These are phyloP conservation scores for Arge pagana DNA, from an alignment of 2,888 invertebrate species.

Conservation along the genomic window DNA sequence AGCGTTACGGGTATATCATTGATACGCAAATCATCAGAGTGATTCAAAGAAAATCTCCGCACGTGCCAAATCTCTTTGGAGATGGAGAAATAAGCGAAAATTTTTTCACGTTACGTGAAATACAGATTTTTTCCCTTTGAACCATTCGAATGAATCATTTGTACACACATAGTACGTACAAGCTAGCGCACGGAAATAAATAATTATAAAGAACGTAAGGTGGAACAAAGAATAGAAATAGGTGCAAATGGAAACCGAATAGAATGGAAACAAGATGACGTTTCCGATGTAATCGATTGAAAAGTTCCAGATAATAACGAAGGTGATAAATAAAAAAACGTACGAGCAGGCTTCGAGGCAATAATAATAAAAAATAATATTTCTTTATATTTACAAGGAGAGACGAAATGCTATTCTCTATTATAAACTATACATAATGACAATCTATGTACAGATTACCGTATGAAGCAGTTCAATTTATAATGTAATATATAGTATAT, in stretches of 20 bases:
- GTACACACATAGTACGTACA: conserved; percentile 3
- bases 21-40: too few species aligned
- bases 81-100: too few species aligned
- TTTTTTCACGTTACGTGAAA: too few species aligned
- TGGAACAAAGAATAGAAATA: conserved; percentile 1
- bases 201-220: not conserved
- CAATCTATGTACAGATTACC: not conserved
- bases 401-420: not conserved
- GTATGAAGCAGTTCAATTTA: too few species aligned
- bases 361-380: conserved; percentile 34
- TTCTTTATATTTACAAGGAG: conserved; percentile 40
- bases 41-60: too few species aligned
- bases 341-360: conserved; percentile 21
- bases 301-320: not conserved
- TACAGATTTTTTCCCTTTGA: too few species aligned
- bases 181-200: not conserved
- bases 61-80: too few species aligned
- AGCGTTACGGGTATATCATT: too few species aligned
- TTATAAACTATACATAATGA: not conserved
- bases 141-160: too few species aligned
- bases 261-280: not conserved
- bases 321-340: conserved; percentile 1
- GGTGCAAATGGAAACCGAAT: too few species aligned
- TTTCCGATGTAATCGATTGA: not conserved
- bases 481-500: too few species aligned